Evolutionary conservation across 2,888 invertebrate species (phyloP), one percentile per base, ranked within the genome.

Genomic region (Patella pellucida): DNA sequence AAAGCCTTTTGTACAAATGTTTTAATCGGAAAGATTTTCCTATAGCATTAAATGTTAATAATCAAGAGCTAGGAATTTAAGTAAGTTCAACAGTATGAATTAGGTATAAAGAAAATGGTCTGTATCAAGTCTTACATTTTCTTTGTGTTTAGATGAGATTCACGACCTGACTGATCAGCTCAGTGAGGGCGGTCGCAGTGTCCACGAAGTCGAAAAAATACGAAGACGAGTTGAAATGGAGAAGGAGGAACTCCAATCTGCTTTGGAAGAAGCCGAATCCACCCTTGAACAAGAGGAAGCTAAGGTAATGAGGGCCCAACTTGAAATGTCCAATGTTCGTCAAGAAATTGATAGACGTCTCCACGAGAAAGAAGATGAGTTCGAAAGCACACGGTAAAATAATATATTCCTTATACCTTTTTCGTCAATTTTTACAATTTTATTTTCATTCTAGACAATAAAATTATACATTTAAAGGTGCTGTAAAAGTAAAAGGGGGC

Each of bases 341-440:
- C 97, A 98, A 93, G 98, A 99, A 93, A 98, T 99, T 92, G 99
- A 99, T 93, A 95, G 98, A 90, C 95, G 98, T 91, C 96, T 99
- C 92, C 97, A 97, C 92, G 99, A 99, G 94, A 99, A 99, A 94
- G 99, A 99, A 91, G 99, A 99, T 91, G 99, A 99, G 93, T 99
- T 99, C 94, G 98, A 99, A 92, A 98, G 98, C 93, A 99, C 99
- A 74, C 92, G 92, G 92, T 92, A 27, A 19, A 41, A 41, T 5
- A 5, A 41, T 31, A 41, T 41, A 5, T 41, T 41, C 31, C 31
- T 41, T 9, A 41, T 9, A 41, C 41, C 1, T 41, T 41, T 41
- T 41, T 31, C 31, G 31, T 31, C 4, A 2, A 31, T 31, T 31
- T 41, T 41, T 9, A 9, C 9, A 9, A 7, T 41, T 41, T 41